These are phyloP conservation scores for Erinaceus europaeus DNA, from an alignment of 2,113 vertebrate species.

Conservation along the genomic window DNA sequence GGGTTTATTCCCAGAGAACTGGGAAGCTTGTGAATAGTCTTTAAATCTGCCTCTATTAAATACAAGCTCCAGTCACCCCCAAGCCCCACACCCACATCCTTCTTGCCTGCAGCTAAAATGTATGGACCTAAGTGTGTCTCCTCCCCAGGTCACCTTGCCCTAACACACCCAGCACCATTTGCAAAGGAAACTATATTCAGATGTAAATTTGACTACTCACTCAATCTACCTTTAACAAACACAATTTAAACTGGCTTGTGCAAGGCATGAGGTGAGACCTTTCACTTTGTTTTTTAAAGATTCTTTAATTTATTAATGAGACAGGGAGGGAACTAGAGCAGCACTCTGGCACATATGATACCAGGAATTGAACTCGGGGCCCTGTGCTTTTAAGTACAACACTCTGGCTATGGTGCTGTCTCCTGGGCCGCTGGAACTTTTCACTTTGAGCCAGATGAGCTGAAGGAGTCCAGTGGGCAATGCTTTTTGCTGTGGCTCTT, in stretches of 20 bases:
- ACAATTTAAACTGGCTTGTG: neutral
- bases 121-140: too few species aligned
- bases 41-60: too few species aligned
- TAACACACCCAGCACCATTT: too few species aligned
- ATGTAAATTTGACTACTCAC: neutral
- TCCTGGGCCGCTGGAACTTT: neutral
- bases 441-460: neutral
- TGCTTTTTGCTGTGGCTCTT: neutral
- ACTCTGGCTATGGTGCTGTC: too few species aligned
- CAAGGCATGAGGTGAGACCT: neutral
- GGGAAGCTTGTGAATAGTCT: too few species aligned
- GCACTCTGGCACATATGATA: neutral
- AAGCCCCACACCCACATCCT: too few species aligned
- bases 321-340: neutral
- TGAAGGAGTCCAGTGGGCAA: neutral
- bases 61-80: too few species aligned
- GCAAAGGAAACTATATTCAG: neutral
- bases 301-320: too few species aligned
- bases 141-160: too few species aligned
- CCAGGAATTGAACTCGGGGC: neutral
- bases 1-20: too few species aligned
- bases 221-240: neutral
- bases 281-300: too few species aligned
- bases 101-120: too few species aligned
- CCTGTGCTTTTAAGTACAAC: neutral